Base-by-base conservation (phyloP, 2,888 invertebrate species). In the Aricia artaxerxes region DNA sequence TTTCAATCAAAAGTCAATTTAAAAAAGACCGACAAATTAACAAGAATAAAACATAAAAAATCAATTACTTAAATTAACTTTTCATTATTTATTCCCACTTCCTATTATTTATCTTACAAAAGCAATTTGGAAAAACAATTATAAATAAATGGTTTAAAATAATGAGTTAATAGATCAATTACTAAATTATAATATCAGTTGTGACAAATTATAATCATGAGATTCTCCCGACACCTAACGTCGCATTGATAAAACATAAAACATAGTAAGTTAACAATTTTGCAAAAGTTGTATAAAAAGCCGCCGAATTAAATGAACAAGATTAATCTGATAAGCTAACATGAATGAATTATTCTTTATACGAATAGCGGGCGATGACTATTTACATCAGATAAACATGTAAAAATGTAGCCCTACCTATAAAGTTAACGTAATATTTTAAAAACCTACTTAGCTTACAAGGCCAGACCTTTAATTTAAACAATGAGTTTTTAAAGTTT, bases 351-450 rank as follows among this genome's bases (percentile, higher is more conserved):
- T 35, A 38, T 64, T 31, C 9, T 64, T 64, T 35, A 35, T 35
- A 69, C 24, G 24, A 24, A 69, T 13, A 64, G 69, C 7, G 24
- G 16, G 11, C 69, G 5, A 35, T 35, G 16, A 38, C 64, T 4
- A 38, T 6, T 7, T 5, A 9, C 11, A 69, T 35, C 35, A 35
- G 61, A 61, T 61, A 61, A 61, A 69, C 35, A 38, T 35, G 13
- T 69, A 69, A 69, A 38, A 69, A 69, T 35, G 69, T 69, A 35
- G 69, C 24, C 69, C 69, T 69, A 16, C 35, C 69, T 69, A 35
- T 31, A n/a, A 24, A 64, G 2, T 31, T 31, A 7, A 31, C 31
- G 31, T 64, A 64, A 31, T 64, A 44, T 44, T 44, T 49, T 49
- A 49, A 49, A 49, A 49, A 49, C 31, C 31, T 31, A n/a, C 31